Evolutionary conservation across 1,140 invertebrate genomes (phyloP).

Genomic region (Sesamia nonagrioides): DNA sequence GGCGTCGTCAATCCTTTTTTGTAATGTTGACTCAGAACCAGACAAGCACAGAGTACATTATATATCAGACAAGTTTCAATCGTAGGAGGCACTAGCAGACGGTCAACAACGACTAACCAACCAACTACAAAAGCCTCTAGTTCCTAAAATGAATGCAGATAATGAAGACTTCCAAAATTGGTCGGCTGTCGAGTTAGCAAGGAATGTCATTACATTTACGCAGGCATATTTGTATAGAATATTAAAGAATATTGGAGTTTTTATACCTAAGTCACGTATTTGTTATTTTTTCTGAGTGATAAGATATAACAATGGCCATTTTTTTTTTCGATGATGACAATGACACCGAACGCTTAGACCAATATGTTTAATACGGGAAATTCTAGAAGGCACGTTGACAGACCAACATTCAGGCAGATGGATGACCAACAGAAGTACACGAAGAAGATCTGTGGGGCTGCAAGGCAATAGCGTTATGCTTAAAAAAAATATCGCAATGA

Average conservation of each 20-base stretch:
- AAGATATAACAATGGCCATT: neutral
- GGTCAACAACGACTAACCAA: constrained; percentile 26
- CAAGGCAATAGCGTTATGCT: too few relatives aligned
- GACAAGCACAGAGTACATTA: too few relatives aligned
- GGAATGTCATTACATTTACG: constrained; percentile 41
- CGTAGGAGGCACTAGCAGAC: constrained; percentile 14
- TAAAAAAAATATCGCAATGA: too few relatives aligned
- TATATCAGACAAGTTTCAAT: constrained; percentile 27
- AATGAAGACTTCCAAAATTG: neutral
- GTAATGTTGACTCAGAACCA: constrained; percentile 31
- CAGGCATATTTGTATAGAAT: constrained; percentile 32
- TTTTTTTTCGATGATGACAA: neutral
- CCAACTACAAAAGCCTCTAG: constrained; percentile 15
- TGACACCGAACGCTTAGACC: neutral
- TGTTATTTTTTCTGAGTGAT: neutral
- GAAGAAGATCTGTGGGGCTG: too few relatives aligned
- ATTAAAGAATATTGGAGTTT: constrained; percentile 19
- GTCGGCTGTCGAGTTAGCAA: neutral
- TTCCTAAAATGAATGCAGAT: neutral
- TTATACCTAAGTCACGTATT: constrained; percentile 38
- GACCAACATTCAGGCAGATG: too few relatives aligned
- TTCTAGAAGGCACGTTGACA: too few relatives aligned
- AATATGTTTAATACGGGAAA: too few relatives aligned
- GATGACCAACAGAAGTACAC: too few relatives aligned
- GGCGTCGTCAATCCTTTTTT: constrained; percentile 16